A percentile compares a stretch with the other conserved stretches of the same genome.
Evolutionary conservation across 2,888 invertebrate species (phyloP).

Genomic region (Ctena decussata): DNA sequence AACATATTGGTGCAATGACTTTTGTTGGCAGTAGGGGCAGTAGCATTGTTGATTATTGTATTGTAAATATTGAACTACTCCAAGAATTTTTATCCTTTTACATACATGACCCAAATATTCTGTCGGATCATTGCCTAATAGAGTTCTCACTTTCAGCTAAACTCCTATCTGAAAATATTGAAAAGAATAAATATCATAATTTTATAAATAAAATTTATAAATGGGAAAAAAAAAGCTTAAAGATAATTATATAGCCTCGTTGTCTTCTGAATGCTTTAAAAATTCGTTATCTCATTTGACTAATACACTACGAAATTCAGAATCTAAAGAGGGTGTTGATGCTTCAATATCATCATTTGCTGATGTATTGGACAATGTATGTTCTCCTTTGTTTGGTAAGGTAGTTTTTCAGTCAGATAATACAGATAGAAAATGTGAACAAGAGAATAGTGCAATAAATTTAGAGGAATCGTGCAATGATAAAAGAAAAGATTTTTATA

Average conservation of each 20-base stretch:
- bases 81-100: neutral
- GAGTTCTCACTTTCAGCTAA: constrained; percentile 7
- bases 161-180: too few relatives aligned
- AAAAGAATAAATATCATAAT: neutral
- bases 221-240: neutral
- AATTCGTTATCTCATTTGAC: neutral
- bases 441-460: neutral
- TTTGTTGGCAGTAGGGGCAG: constrained; percentile 17
- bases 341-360: neutral
- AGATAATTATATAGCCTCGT: neutral
- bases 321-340: neutral
- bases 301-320: neutral
- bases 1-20: constrained; percentile 6
- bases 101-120: constrained; percentile 19
- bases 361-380: neutral
- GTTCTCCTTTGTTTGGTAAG: neutral
- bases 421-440: neutral
- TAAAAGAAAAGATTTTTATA: neutral
- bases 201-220: neutral
- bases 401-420: neutral
- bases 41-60: constrained; percentile 17
- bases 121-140: constrained; percentile 26
- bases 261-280: neutral
- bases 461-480: neutral
- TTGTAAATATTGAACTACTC: neutral